These are phyloP conservation scores for Sphaeridia pumilis DNA, from an alignment of 2,888 invertebrate species.

Conservation along the genomic window DNA sequence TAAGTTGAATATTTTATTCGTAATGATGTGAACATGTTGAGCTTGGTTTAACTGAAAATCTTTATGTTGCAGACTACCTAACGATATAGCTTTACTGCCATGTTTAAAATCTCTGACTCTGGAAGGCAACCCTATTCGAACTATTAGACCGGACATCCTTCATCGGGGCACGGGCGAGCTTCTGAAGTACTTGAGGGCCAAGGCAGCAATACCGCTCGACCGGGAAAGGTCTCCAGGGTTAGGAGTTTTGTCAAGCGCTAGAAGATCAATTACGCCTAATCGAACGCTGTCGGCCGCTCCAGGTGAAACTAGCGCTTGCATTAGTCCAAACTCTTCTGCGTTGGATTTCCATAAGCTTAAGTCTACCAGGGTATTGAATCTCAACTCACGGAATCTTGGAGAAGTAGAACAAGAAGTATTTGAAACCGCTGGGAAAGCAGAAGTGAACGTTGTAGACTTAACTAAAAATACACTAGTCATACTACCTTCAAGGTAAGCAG, in stretches of 20 bases:
- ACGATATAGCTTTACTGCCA: slow-evolving; percentile 54
- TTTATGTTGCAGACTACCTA: slow-evolving; percentile 49
- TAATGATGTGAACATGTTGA: neutral
- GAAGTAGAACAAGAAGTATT: slow-evolving; percentile 61
- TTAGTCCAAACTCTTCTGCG: neutral
- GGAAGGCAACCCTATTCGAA: slow-evolving; percentile 74
- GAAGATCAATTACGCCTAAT: neutral
- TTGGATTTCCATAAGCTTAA: slow-evolving; percentile 28
- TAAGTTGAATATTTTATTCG: slow-evolving; percentile 37
- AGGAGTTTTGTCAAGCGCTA: neutral
- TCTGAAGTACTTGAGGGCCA: slow-evolving; percentile 51
- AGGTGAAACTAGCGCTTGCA: neutral
- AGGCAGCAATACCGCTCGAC: slow-evolving; percentile 12
- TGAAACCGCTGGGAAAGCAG: slow-evolving; percentile 55
- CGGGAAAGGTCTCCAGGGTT: slow-evolving; percentile 7
- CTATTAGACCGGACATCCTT: slow-evolving; percentile 69
- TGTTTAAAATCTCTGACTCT: slow-evolving; percentile 69
- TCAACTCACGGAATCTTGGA: slow-evolving; percentile 52
- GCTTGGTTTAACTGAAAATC: neutral
- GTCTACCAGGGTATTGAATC: slow-evolving; percentile 43
- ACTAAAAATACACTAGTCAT: slow-evolving; percentile 62
- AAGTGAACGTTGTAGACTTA: slow-evolving; percentile 63
- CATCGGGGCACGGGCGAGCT: slow-evolving; percentile 70
- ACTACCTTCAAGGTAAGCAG: slow-evolving; percentile 55
- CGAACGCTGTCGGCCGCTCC: neutral